Evolutionary conservation across 2,113 vertebrate genomes (phyloP), one percentile per base, ranked within the genome.

Genomic region (Lamprologus sp.): DNA sequence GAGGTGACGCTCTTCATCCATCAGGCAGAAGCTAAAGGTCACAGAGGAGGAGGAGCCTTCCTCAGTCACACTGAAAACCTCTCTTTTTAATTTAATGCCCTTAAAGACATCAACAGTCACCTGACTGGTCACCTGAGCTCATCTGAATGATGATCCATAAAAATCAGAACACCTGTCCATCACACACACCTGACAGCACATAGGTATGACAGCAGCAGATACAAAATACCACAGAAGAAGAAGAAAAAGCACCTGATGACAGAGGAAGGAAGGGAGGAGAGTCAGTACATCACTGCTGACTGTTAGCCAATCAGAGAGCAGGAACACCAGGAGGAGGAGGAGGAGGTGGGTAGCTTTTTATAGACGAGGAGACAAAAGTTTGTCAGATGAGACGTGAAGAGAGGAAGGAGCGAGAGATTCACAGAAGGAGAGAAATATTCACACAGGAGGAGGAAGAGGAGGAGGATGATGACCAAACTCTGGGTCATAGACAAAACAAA

Each of bases 271-370:
- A 13, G 37, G 26, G 42, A 82, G 65, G 83, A 33, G 35, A 75
- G 35, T 23, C 5, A 40, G 3, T 60, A 7, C 80, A 60, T 85
- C 82, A 33, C 80, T 23, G 23, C 82, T 14, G 80, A 81, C 53
- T 45, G 47, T 68, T 80, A 79, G 83, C 88, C 88, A 92, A 89
- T 87, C 88, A 88, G 10, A 85, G 70, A 42, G 26, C 65, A 21
- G 40, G 63, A 53, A 17, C n/a, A 19, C 33, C 14, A 28, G 77
- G 26, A 12, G 84, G 33, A 15, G 56, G 35, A 19, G 63, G 17
- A 15, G 55, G 73, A 53, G 40, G 12, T 5, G 51, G 26, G 45
- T 33, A 79, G 81, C 87, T 58, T 82, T 88, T 70, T 77, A 77
- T 86, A 84, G 77, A 82, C 0, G 19, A 80, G 81, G 31, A 81